phyloP scores from a whole-genome alignment of 2,797 vertebrate genomes.

The Pangasius krempfi region DNA sequence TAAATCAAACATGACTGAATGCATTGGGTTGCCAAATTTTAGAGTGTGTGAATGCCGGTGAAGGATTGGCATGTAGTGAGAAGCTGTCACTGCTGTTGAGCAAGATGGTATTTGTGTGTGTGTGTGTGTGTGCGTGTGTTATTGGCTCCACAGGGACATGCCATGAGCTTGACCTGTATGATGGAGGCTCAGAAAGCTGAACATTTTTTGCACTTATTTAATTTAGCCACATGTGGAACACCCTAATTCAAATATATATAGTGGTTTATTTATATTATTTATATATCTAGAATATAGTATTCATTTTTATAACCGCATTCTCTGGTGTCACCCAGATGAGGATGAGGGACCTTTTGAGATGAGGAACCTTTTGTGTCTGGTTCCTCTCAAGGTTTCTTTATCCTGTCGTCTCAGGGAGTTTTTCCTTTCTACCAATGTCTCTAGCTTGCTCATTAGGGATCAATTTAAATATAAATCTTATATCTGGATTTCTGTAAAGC shows the following conservation, averaged over 20 bases:
- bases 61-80: slow-evolving; percentile 11
- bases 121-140: background rate
- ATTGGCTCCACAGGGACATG: background rate
- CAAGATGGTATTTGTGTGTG: background rate
- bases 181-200: background rate
- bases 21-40: background rate
- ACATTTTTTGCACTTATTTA: background rate
- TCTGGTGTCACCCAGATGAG: background rate
- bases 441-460: background rate
- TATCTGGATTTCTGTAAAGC: background rate
- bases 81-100: background rate
- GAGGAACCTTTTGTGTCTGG: background rate
- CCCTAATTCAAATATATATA: background rate
- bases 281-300: background rate
- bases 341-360: background rate
- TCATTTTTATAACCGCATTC: background rate
- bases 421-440: background rate
- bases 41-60: background rate
- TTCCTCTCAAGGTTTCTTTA: background rate
- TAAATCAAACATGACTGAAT: slow-evolving; percentile 4
- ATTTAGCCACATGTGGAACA: background rate
- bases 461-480: background rate
- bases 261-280: background rate
- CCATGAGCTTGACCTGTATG: background rate
- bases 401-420: background rate